These are phyloP conservation scores for Phoronis australis DNA, from an alignment of 2,888 invertebrate genomes.

Conservation along the genomic window DNA sequence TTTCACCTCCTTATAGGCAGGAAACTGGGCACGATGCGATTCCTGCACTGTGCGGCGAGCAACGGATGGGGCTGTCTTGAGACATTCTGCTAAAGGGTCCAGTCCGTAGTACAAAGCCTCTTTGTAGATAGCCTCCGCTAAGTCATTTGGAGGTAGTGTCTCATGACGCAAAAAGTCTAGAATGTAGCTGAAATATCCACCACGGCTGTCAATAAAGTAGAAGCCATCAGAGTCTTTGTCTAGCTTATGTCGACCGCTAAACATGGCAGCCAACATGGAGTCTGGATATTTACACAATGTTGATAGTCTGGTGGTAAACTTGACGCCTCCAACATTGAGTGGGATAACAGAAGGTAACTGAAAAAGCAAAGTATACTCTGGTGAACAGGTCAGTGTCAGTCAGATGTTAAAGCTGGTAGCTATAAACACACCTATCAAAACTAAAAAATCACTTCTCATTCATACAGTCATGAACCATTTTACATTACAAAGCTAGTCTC, in stretches of 20 bases:
- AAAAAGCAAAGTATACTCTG: neutral
- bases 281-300: constrained; percentile 44
- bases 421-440: too few relatives aligned
- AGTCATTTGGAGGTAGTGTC: constrained; percentile 33
- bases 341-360: constrained; percentile 39
- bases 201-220: constrained; percentile 46
- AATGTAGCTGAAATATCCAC: constrained; percentile 38
- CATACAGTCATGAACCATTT: too few relatives aligned
- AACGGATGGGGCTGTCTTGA: constrained; percentile 35
- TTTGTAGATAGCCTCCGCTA: constrained; percentile 30
- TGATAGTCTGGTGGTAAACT: constrained; percentile 41
- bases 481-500: too few relatives aligned
- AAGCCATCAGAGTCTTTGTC: constrained; percentile 41
- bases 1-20: constrained; percentile 34
- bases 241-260: constrained; percentile 43
- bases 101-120: constrained; percentile 46
- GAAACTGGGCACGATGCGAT: constrained; percentile 39
- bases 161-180: constrained; percentile 42
- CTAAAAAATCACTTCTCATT: too few relatives aligned
- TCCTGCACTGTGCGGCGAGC: constrained; percentile 35
- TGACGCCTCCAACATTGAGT: constrained; percentile 44
- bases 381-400: too few relatives aligned
- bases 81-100: constrained; percentile 29
- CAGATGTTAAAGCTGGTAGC: too few relatives aligned
- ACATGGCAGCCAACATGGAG: constrained; percentile 47